Percentiles rank a stretch among this genome's conserved stretches.
phyloP scores from a whole-genome alignment of 2,113 vertebrate species.

The Myotis lucifugus region DNA sequence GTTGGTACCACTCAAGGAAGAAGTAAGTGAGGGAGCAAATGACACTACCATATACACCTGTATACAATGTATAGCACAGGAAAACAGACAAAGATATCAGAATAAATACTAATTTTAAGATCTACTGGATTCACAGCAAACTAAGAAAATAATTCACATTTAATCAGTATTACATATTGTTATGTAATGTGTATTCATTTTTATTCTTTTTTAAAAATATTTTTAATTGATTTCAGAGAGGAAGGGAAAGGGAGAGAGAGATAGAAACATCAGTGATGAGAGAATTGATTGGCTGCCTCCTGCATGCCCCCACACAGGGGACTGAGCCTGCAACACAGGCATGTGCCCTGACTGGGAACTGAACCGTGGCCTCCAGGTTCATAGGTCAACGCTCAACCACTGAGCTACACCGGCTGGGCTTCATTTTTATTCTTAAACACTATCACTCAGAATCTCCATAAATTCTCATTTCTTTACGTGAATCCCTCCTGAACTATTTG shows the following conservation, averaged over 20 bases:
- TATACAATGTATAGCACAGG: neutral
- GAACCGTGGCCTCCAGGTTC: too few relatives aligned
- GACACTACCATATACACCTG: neutral
- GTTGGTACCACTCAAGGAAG: neutral
- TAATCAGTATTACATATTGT: neutral
- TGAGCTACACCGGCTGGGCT: too few relatives aligned
- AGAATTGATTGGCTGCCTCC: too few relatives aligned
- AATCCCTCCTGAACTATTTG: neutral
- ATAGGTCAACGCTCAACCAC: too few relatives aligned
- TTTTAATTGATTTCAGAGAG: too few relatives aligned
- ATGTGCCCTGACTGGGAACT: too few relatives aligned
- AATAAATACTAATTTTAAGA: neutral
- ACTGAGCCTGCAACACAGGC: too few relatives aligned
- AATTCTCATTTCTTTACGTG: constrained; percentile 41
- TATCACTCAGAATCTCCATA: neutral
- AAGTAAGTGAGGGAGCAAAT: neutral
- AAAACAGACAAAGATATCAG: neutral
- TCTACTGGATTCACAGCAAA: neutral
- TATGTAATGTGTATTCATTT: neutral
- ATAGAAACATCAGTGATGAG: too few relatives aligned
- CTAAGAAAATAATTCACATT: neutral
- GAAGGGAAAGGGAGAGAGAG: too few relatives aligned
- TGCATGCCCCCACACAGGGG: too few relatives aligned
- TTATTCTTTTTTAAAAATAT: neutral
- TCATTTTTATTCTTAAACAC: constrained; percentile 42